These are phyloP conservation scores for Cochlearius cochlearius DNA, from an alignment of 2,113 vertebrate species.

Conservation along the genomic window DNA sequence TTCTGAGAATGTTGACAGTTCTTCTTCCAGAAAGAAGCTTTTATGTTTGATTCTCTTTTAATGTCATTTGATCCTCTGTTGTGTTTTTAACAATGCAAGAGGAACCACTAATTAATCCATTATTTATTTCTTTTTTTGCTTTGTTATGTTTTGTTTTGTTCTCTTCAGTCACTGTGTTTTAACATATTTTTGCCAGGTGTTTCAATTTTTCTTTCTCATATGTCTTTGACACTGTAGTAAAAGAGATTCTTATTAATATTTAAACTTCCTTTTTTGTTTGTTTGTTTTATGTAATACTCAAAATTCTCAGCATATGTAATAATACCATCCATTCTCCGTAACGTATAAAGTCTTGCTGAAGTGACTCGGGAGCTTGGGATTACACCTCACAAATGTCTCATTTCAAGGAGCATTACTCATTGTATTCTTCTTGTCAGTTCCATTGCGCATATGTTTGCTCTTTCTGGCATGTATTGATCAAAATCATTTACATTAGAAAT, in stretches of 20 bases:
- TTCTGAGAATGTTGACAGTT: conserved; percentile 19
- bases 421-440: not conserved
- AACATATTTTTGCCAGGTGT: not conserved
- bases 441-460: not conserved
- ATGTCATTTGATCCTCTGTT: conserved; percentile 9
- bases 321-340: not conserved
- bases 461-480: not conserved
- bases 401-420: not conserved
- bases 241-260: not conserved
- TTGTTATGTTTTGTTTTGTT: conserved; percentile 17
- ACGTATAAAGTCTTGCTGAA: not conserved
- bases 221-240: not conserved
- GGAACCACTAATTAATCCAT: conserved; percentile 16
- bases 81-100: conserved; percentile 30
- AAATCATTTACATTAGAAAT: not conserved
- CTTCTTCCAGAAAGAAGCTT: not conserved
- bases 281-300: not conserved
- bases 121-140: conserved; percentile 46
- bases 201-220: not conserved
- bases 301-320: not conserved
- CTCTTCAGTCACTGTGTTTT: not conserved
- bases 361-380: not conserved
- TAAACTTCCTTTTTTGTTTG: not conserved
- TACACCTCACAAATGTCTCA: not conserved
- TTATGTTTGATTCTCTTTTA: conserved; percentile 3